Evolutionary conservation across 2,113 vertebrate species (phyloP).

Genomic region (Cebidichthys violaceus): DNA sequence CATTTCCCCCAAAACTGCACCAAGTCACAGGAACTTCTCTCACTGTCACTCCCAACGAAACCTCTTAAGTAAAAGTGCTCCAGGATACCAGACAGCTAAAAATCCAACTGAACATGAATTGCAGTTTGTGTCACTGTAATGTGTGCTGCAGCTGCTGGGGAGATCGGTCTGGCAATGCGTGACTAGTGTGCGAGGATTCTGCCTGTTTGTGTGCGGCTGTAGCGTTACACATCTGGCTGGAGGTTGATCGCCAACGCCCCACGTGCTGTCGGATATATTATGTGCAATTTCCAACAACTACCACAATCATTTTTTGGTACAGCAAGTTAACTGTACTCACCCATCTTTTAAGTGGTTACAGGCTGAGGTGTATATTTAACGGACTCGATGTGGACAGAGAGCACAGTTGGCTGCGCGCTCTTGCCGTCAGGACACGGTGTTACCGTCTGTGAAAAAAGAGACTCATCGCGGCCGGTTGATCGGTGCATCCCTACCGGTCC

Average conservation of each 20-base stretch:
- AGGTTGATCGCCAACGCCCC: too few relatives aligned
- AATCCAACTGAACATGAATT: not conserved
- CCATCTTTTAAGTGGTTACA: not conserved
- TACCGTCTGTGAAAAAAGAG: not conserved
- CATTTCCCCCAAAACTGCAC: not conserved
- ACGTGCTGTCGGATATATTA: not conserved
- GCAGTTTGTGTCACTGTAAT: not conserved
- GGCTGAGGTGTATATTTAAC: not conserved
- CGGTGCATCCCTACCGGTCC: not conserved
- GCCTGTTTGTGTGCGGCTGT: not conserved
- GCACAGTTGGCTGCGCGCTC: not conserved
- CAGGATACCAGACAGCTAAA: not conserved
- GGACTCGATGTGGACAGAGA: not conserved
- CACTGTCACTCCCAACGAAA: not conserved
- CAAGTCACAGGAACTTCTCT: not conserved
- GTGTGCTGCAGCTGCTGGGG: conserved; percentile 1
- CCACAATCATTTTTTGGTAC: not conserved
- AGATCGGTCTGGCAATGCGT: not conserved
- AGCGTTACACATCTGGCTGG: not conserved
- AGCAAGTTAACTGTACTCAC: not conserved
- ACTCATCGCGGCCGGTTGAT: not conserved
- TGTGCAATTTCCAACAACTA: not conserved
- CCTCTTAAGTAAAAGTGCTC: not conserved
- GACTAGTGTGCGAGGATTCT: not conserved
- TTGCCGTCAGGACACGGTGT: not conserved